Evolutionary conservation across 2,797 vertebrate genomes (phyloP).

Genomic region (Oophaga sylvatica): DNA sequence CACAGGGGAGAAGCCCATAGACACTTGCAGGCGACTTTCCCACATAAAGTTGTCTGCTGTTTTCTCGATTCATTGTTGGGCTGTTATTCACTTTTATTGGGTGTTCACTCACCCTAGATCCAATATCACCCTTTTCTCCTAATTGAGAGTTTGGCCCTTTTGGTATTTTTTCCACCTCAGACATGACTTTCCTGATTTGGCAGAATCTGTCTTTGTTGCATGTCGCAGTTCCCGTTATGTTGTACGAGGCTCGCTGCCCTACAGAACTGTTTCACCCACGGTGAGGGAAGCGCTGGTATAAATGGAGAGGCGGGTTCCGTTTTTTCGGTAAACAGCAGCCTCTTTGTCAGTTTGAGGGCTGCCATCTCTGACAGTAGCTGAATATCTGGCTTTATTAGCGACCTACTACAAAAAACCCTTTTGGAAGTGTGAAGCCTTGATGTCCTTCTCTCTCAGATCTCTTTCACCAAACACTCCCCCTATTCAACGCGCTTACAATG

Average conservation of each 20-base stretch:
- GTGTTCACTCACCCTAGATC: not conserved
- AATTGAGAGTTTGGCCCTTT: not conserved
- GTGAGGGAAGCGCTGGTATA: constrained; percentile 9
- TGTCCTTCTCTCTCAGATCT: constrained; percentile 48
- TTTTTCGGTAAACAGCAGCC: constrained; percentile 40
- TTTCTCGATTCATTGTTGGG: not conserved
- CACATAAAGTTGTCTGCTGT: not conserved
- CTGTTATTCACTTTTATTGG: not conserved
- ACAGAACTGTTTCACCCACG: not conserved
- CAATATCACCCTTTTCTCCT: not conserved
- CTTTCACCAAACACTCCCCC: constrained; percentile 47
- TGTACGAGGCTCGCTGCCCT: not conserved
- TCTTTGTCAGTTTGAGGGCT: constrained; percentile 35
- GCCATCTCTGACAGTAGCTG: constrained; percentile 35
- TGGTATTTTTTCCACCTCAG: not conserved
- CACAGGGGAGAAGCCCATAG: not conserved
- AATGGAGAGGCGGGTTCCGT: constrained; percentile 26
- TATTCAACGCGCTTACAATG: constrained; percentile 45
- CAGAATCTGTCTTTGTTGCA: not conserved
- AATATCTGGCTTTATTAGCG: constrained; percentile 42
- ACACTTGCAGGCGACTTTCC: not conserved
- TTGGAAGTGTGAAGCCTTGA: constrained; percentile 43
- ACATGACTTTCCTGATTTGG: not conserved
- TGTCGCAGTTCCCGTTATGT: not conserved
- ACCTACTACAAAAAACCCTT: constrained; percentile 14